phyloP scores from a whole-genome alignment of 2,888 invertebrate species.

The Eurytoma adleriae region DNA sequence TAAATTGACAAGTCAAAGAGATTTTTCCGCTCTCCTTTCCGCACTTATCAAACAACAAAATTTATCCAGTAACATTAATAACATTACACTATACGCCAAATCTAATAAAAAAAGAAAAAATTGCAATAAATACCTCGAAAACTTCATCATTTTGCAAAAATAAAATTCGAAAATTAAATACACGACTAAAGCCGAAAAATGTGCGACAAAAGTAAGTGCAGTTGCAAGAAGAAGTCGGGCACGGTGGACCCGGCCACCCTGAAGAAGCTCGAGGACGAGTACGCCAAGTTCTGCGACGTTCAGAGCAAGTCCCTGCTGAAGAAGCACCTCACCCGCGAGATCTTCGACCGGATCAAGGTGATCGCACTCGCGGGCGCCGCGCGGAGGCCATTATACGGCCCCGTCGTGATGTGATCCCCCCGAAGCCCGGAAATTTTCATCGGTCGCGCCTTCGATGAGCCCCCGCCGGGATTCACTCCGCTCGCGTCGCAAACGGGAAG shows the following conservation, averaged over 20 bases:
- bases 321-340: constrained; percentile 62
- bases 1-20: neutral
- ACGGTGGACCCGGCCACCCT: constrained; percentile 63
- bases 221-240: constrained; percentile 63
- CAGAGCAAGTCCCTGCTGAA: constrained; percentile 81
- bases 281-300: constrained; percentile 75
- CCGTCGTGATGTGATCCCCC: too few relatives aligned
- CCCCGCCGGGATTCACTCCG: too few relatives aligned
- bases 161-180: neutral
- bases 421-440: too few relatives aligned
- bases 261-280: constrained; percentile 77
- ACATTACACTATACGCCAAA: neutral
- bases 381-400: too few relatives aligned
- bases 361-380: too few relatives aligned
- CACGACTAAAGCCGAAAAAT: constrained; percentile 58
- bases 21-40: neutral
- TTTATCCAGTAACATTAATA: neutral
- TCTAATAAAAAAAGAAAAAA: neutral
- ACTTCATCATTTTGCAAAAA: neutral
- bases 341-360: constrained; percentile 59
- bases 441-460: too few relatives aligned
- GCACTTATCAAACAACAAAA: neutral
- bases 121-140: neutral
- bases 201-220: constrained; percentile 69
- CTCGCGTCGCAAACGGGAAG: too few relatives aligned